A percentile compares a stretch with the other conserved stretches of the same genome.
phyloP scores from a whole-genome alignment of 2,888 invertebrate species.

The Deroplatys truncata region DNA sequence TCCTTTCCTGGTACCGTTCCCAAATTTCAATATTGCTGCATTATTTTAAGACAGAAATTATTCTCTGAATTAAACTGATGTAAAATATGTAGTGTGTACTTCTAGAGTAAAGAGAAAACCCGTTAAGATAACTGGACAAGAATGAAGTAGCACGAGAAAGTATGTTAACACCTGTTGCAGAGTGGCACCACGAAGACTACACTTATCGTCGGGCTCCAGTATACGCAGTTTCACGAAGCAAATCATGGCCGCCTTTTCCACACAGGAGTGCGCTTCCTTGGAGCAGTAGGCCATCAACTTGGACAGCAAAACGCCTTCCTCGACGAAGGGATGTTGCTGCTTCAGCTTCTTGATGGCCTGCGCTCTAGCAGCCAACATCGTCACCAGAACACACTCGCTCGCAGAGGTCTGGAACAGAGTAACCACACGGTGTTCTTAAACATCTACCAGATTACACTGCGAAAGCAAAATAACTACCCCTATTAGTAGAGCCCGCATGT shows the following conservation, averaged over 20 bases:
- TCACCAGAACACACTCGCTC: slow-evolving; percentile 90
- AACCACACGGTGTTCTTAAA: too few relatives aligned
- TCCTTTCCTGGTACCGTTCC: too few relatives aligned
- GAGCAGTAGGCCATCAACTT: slow-evolving; percentile 92
- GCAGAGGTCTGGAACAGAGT: slow-evolving; percentile 76
- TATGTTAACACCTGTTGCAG: slow-evolving; percentile 60
- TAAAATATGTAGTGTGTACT: too few relatives aligned
- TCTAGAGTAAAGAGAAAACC: too few relatives aligned
- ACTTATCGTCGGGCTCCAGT: slow-evolving; percentile 81
- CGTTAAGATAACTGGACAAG: too few relatives aligned
- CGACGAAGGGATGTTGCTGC: slow-evolving; percentile 77
- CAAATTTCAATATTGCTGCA: too few relatives aligned
- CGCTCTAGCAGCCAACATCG: slow-evolving; percentile 87
- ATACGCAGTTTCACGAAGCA: slow-evolving; percentile 86
- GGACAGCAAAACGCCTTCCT: slow-evolving; percentile 85
- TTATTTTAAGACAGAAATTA: too few relatives aligned
- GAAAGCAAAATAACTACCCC: too few relatives aligned
- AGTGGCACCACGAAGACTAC: slow-evolving; percentile 74
- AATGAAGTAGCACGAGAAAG: neutral
- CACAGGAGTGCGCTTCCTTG: slow-evolving; percentile 86
- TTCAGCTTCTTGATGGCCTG: slow-evolving; percentile 83
- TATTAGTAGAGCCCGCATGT: too few relatives aligned
- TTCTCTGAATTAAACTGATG: too few relatives aligned
- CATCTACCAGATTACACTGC: too few relatives aligned
- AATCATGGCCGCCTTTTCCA: slow-evolving; percentile 93